Percentiles rank a stretch among this genome's conserved stretches.
These are phyloP conservation scores for Nowickia ferox DNA, from an alignment of 2,888 invertebrate genomes.

Conservation along the genomic window DNA sequence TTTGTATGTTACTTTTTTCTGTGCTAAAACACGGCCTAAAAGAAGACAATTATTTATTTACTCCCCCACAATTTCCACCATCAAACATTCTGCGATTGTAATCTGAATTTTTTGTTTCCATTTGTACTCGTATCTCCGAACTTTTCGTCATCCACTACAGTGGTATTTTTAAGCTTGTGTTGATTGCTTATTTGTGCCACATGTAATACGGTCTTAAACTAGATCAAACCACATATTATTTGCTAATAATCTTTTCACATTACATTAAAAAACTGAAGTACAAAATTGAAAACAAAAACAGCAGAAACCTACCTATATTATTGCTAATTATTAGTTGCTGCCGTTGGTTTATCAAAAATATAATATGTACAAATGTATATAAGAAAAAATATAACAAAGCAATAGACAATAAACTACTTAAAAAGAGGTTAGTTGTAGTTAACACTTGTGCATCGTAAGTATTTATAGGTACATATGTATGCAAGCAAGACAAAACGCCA, in stretches of 20 bases:
- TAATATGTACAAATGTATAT: not conserved
- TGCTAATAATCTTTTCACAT: slow-evolving; percentile 63
- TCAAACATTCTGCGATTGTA: slow-evolving; percentile 20
- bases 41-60: not conserved
- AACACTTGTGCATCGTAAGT: slow-evolving; percentile 50
- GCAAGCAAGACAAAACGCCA: slow-evolving; percentile 35
- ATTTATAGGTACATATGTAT: not conserved
- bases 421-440: slow-evolving; percentile 57
- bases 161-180: not conserved
- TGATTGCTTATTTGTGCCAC: slow-evolving; percentile 14
- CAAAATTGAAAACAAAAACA: slow-evolving; percentile 43
- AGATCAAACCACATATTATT: slow-evolving; percentile 65
- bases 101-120: not conserved
- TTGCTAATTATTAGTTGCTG: slow-evolving; percentile 45
- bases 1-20: too few relatives aligned
- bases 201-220: slow-evolving; percentile 40
- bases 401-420: slow-evolving; percentile 26
- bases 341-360: slow-evolving; percentile 29
- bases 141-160: slow-evolving; percentile 5
- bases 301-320: slow-evolving; percentile 48
- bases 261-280: slow-evolving; percentile 41
- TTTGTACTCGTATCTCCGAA: not conserved
- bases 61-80: not conserved
- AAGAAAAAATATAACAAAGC: slow-evolving; percentile 5
- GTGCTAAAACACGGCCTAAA: too few relatives aligned